Conservation (phyloP, 2,797 vertebrate species). For the Galagoides demidoff region DNA sequence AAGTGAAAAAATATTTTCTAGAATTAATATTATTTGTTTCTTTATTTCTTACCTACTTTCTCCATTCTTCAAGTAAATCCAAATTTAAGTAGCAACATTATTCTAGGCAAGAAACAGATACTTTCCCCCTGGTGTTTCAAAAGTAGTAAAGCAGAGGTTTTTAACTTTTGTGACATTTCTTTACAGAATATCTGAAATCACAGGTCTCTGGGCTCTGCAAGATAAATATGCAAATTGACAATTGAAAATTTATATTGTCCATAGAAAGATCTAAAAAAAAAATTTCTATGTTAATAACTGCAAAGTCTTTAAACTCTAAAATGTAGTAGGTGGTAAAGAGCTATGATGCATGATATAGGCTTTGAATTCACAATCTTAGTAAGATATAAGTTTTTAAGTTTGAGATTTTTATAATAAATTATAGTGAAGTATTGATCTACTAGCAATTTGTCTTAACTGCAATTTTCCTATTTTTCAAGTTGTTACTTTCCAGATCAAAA, state of each 20-base stretch:
- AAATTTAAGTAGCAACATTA: slow-evolving; percentile 1
- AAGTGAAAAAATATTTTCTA: slow-evolving; percentile 35
- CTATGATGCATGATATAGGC: neutral
- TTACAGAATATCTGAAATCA: neutral
- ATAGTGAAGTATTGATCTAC: too few relatives aligned
- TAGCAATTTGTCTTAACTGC: neutral
- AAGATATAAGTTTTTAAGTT: neutral
- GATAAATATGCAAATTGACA: neutral
- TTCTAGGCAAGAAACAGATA: neutral
- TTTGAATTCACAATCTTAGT: neutral
- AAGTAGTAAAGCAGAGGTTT: neutral
- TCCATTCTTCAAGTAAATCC: slow-evolving; percentile 25
- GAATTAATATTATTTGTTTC: neutral
- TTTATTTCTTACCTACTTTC: slow-evolving; percentile 1
- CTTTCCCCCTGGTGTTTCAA: neutral
- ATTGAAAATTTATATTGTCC: neutral
- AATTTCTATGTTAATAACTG: neutral
- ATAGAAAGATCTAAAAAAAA: neutral
- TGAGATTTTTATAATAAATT: too few relatives aligned
- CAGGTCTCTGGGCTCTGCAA: neutral
- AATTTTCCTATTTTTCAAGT: neutral
- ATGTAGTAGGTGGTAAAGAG: neutral
- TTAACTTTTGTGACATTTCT: neutral
- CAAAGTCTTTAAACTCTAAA: neutral
- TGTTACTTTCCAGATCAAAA: slow-evolving; percentile 18